phyloP scores from a whole-genome alignment of 2,113 vertebrate species.

The Callipepla squamata region DNA sequence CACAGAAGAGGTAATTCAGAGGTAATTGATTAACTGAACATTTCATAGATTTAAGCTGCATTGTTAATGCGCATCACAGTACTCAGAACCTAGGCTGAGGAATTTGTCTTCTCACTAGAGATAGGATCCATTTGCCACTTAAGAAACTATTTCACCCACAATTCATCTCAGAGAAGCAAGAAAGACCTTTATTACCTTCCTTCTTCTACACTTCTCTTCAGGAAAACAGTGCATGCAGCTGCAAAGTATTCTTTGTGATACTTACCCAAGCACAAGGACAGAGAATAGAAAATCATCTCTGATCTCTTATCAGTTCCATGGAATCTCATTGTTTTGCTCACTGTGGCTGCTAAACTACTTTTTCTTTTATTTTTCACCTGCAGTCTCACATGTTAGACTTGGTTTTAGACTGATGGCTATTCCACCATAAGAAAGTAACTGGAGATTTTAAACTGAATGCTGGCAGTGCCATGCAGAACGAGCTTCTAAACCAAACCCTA shows the following conservation, averaged over 20 bases:
- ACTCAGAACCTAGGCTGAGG: background rate
- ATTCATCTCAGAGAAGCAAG: background rate
- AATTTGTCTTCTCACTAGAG: background rate
- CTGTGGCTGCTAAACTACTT: background rate
- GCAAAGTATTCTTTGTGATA: background rate
- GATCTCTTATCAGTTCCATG: background rate
- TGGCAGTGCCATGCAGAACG: background rate
- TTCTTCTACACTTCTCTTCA: background rate
- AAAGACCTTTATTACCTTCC: background rate
- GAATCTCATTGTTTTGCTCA: background rate
- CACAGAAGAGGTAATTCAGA: background rate
- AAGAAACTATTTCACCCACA: background rate
- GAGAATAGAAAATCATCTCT: background rate
- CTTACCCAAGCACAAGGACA: background rate
- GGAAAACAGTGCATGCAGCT: background rate
- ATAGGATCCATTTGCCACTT: background rate
- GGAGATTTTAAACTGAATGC: background rate
- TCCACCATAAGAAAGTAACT: background rate
- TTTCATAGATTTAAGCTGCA: background rate
- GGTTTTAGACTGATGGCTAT: background rate
- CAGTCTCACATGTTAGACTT: background rate
- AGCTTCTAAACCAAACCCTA: background rate
- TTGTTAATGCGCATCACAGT: background rate
- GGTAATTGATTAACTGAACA: background rate
- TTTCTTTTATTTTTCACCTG: background rate